Evolutionary conservation across 2,888 invertebrate genomes (phyloP).

Genomic region (Drosophila maculinotata): DNA sequence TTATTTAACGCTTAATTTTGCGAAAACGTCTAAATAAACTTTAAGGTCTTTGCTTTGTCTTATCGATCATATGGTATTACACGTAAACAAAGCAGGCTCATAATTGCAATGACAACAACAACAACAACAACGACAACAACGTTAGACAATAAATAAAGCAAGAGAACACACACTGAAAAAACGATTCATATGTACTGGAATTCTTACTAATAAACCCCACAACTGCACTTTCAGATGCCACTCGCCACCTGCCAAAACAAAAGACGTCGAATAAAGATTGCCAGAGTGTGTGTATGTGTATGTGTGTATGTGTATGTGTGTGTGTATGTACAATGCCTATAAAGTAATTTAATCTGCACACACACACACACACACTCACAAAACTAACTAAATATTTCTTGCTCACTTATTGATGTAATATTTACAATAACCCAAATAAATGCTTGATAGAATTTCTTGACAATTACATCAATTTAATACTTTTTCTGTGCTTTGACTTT

Average conservation of each 20-base stretch:
- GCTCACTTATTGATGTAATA: neutral
- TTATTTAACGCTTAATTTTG: constrained; percentile 55
- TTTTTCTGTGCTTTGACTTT: too few species aligned
- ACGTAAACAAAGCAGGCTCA: constrained; percentile 57
- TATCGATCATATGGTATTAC: constrained; percentile 57
- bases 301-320: neutral
- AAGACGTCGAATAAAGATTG: neutral
- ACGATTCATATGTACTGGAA: constrained; percentile 54
- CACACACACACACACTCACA: neutral
- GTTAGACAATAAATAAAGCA: constrained; percentile 38
- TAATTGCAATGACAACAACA: constrained; percentile 17
- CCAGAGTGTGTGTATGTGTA: neutral
- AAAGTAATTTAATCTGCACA: constrained; percentile 19
- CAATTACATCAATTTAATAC: neutral
- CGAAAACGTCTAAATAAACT: constrained; percentile 51
- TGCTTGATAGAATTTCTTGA: neutral
- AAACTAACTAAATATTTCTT: neutral
- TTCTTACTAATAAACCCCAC: constrained; percentile 45
- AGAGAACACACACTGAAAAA: constrained; percentile 16
- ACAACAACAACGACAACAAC: constrained; percentile 11
- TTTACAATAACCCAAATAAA: neutral
- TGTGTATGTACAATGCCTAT: neutral
- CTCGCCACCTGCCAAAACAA: constrained; percentile 56
- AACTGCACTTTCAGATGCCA: constrained; percentile 37
- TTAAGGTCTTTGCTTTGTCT: constrained; percentile 32